phyloP scores from a whole-genome alignment of 2,797 vertebrate species.

The Caiman crocodilus region DNA sequence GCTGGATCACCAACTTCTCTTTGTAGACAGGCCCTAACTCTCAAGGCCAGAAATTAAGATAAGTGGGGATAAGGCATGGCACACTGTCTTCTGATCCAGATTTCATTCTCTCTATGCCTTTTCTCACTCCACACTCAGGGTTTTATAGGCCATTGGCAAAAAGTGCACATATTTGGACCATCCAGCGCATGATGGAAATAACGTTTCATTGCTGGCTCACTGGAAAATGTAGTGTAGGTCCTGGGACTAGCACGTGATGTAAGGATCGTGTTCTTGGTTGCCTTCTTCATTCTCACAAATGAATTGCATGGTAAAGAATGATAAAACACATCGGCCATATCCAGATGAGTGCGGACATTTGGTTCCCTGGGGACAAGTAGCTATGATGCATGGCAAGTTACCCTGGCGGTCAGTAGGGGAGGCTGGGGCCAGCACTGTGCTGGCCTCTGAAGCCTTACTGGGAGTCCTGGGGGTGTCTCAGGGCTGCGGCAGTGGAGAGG shows the following conservation, averaged over 20 bases:
- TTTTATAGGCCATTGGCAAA: constrained; percentile 22
- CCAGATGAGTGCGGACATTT: too few relatives aligned
- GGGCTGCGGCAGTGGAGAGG: too few relatives aligned
- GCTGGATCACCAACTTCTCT: too few relatives aligned
- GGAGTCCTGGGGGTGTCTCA: too few relatives aligned
- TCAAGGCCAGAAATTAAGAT: background rate
- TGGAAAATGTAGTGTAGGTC: constrained; percentile 52
- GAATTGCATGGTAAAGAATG: constrained; percentile 47
- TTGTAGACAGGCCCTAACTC: background rate
- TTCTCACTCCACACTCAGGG: background rate
- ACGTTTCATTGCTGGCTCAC: constrained; percentile 40
- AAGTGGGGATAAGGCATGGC: background rate
- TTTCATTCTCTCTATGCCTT: background rate
- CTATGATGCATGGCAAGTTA: too few relatives aligned
- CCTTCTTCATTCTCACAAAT: constrained; percentile 60
- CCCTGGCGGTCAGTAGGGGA: too few relatives aligned
- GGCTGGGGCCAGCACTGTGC: too few relatives aligned
- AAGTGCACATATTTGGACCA: background rate
- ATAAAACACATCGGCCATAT: constrained; percentile 30
- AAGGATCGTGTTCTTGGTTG: constrained; percentile 66
- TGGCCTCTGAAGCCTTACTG: too few relatives aligned
- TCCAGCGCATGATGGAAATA: constrained; percentile 9
- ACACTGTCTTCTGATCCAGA: background rate
- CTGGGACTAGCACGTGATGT: constrained; percentile 8
- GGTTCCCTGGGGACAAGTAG: too few relatives aligned